Percentiles rank a stretch among this genome's conserved stretches.
Conservation (phyloP, 1,140 invertebrate genomes). For the Bradynema listronoti region DNA sequence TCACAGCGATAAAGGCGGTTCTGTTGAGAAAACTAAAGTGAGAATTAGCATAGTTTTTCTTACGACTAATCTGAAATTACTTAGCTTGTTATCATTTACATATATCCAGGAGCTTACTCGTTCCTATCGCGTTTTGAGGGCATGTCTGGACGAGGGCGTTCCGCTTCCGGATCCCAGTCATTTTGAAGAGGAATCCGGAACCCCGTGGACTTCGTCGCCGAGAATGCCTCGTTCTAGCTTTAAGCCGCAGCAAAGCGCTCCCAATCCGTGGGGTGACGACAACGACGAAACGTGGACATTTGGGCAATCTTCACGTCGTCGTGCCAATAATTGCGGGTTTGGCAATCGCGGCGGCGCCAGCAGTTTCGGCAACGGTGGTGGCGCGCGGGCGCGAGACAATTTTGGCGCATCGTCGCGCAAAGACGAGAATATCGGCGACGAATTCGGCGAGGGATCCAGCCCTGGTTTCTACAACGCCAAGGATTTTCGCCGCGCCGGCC, state of each 20-base stretch:
- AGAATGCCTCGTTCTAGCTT: not conserved
- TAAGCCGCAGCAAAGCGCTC: constrained; percentile 1
- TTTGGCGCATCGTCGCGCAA: not conserved
- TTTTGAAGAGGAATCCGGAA: not conserved
- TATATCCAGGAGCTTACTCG: constrained; percentile 15
- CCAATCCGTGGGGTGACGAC: not conserved
- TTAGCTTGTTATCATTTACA: not conserved
- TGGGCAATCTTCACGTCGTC: not conserved
- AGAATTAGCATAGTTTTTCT: not conserved
- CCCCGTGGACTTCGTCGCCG: not conserved
- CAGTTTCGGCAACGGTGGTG: constrained; percentile 2
- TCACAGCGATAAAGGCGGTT: constrained; percentile 20
- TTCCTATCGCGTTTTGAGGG: constrained; percentile 20
- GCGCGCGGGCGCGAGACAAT: not conserved
- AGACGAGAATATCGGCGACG: no score
- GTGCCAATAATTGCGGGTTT: not conserved
- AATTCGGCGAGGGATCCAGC: no score
- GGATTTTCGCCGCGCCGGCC: no score
- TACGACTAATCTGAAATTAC: not conserved
- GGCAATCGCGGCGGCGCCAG: constrained; percentile 4
- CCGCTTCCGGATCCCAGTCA: not conserved
- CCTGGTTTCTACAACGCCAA: no score
- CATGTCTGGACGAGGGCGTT: constrained; percentile 18
- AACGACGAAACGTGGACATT: constrained; percentile 5
- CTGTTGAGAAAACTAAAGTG: constrained; percentile 19